phyloP scores from a whole-genome alignment of 2,797 vertebrate species.

The Gambelia wislizenii region DNA sequence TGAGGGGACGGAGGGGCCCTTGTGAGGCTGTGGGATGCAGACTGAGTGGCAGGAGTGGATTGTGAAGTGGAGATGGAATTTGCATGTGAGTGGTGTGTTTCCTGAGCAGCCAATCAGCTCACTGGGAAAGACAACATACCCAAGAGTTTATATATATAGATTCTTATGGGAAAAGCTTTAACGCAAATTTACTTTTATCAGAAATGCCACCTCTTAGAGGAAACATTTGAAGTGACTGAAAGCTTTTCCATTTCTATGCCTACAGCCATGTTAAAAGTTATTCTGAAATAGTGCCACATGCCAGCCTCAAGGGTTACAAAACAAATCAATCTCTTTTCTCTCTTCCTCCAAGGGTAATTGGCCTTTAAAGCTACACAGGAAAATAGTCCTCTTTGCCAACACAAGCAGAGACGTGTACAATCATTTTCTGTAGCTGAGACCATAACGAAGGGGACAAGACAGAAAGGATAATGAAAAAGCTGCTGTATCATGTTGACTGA shows the following conservation, averaged over 20 bases:
- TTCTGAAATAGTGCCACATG: slow-evolving; percentile 65
- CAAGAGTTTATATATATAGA: too few species aligned
- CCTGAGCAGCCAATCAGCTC: too few species aligned
- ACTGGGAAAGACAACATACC: too few species aligned
- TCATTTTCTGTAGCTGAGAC: slow-evolving; percentile 64
- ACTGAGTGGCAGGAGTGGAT: too few species aligned
- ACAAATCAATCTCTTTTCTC: slow-evolving; percentile 78
- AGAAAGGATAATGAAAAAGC: slow-evolving; percentile 56
- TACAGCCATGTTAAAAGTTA: slow-evolving; percentile 42
- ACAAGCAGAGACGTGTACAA: slow-evolving; percentile 49
- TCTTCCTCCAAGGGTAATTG: slow-evolving; percentile 75
- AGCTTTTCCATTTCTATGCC: slow-evolving; percentile 61
- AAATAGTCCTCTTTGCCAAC: slow-evolving; percentile 63
- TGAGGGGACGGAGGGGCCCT: too few species aligned
- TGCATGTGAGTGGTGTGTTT: too few species aligned
- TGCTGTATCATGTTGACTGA: slow-evolving; percentile 44
- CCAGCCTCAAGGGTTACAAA: slow-evolving; percentile 70
- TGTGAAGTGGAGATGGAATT: too few species aligned
- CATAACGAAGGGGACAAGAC: slow-evolving; percentile 54
- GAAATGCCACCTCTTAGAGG: slow-evolving; percentile 52
- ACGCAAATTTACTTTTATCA: slow-evolving; percentile 49
- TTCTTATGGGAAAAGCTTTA: slow-evolving; percentile 44
- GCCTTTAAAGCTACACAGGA: slow-evolving; percentile 71
- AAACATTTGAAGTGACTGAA: slow-evolving; percentile 39
- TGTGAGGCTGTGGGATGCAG: too few species aligned